Base-by-base conservation (phyloP, 2,888 invertebrate genomes). In the Heteromyza rotundicornis region DNA sequence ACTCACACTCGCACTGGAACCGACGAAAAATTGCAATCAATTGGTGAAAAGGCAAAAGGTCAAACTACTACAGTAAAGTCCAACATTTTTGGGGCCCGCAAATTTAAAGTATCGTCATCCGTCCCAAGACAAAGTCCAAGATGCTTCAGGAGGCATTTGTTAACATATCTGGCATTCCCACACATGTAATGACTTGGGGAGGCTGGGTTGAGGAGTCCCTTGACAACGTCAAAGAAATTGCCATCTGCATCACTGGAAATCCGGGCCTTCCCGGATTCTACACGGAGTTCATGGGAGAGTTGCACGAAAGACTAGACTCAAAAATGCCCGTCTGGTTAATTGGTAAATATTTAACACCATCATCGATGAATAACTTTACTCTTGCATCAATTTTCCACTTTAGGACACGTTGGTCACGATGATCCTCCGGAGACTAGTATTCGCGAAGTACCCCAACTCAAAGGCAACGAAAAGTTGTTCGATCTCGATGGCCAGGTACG, bases 201-300 rank as follows among this genome's bases (percentile, higher is more conserved):
- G 85, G 86, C 64, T 88, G 88, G 87, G 84, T 89, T 20, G 88
- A 90, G 71, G 90, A 91, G 68, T 85, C 88, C 53, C 74, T 84
- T 32, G 79, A 85, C 17, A 86, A 86, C 40, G 71, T 71, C 0
- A 84, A 87, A 65, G 87, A 91, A 79, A 78, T 95, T 10, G 87
- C 94, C 49, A 72, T 95, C 50, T 87, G 91, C 66, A 88, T 95
- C 66, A 89, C 94, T 23, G 95, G 96, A 27, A 96, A 96, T 85
- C 96, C 96, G 8, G 96, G 96, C 1, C 78, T 95, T 22, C 87
- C 91, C 0, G 89, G 89, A 62, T 96, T 91, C 81, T 96, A 96
- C 75, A 86, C 86, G 35, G 86, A 88, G 70, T 96, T 96, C 80
- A 86, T 90, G 67, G 84, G 86, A 49, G 84, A 86, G 27, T 71